phyloP scores from a whole-genome alignment of 2,797 vertebrate species.

The Crenuchus spilurus region DNA sequence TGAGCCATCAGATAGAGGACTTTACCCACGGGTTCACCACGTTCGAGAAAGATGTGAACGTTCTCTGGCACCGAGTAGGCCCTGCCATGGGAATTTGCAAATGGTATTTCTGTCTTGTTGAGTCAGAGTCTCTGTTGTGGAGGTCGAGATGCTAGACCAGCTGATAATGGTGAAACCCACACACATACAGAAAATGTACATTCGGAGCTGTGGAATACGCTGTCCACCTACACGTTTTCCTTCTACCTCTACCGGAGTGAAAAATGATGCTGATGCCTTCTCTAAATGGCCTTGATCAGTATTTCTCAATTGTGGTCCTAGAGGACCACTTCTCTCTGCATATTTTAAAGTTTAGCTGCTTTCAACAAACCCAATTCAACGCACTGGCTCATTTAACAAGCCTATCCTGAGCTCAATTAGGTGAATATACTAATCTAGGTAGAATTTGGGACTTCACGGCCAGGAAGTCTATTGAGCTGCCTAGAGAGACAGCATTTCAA shows the following conservation, averaged over 20 bases:
- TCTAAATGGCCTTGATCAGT: neutral
- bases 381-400: neutral
- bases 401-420: neutral
- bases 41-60: slow-evolving; percentile 7
- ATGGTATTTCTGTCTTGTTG: slow-evolving; percentile 1
- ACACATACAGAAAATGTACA: neutral
- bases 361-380: neutral
- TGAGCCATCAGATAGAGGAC: slow-evolving; percentile 2
- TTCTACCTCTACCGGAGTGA: neutral
- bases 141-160: neutral
- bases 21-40: neutral
- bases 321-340: neutral
- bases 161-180: slow-evolving; percentile 2
- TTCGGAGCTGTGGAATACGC: neutral
- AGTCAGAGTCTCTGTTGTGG: neutral
- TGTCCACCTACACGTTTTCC: neutral
- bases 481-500: too few species aligned
- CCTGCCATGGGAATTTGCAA: neutral
- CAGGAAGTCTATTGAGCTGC: too few species aligned
- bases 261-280: neutral
- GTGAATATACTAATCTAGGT: neutral
- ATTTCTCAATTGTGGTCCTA: neutral
- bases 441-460: too few species aligned
- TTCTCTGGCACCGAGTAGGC: neutral
- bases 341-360: neutral